Evolutionary conservation across 2,888 invertebrate species (phyloP).

Genomic region (Salpingus planirostris): DNA sequence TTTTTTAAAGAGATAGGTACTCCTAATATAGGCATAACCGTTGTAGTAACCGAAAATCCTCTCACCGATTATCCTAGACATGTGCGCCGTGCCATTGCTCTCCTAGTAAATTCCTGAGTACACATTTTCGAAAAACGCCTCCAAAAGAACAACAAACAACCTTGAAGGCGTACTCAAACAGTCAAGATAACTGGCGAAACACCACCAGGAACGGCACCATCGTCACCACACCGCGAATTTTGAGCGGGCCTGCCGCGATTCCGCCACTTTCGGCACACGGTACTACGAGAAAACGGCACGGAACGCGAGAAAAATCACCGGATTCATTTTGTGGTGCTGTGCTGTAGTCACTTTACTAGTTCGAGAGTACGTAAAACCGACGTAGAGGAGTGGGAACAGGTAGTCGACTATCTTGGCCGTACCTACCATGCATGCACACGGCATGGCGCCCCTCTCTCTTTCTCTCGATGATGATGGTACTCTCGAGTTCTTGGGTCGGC

Average conservation of each 20-base stretch:
- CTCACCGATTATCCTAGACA: slow-evolving; percentile 22
- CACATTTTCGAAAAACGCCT: slow-evolving; percentile 21
- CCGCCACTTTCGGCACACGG: neutral
- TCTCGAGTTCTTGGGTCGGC: too few relatives aligned
- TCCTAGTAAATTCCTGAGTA: slow-evolving; percentile 15
- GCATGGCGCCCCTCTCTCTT: slow-evolving; percentile 19
- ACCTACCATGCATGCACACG: too few relatives aligned
- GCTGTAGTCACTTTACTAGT: slow-evolving; percentile 17
- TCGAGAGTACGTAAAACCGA: slow-evolving; percentile 26
- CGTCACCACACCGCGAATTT: neutral
- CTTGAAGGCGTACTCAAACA: slow-evolving; percentile 22
- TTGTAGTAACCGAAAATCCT: slow-evolving; percentile 7
- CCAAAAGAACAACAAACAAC: slow-evolving; percentile 21
- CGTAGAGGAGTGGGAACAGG: slow-evolving; percentile 36
- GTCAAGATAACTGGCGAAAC: slow-evolving; percentile 9
- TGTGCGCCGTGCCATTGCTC: slow-evolving; percentile 21
- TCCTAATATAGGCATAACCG: too few relatives aligned
- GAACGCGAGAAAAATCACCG: slow-evolving; percentile 16
- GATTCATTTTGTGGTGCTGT: slow-evolving; percentile 14
- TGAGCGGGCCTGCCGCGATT: neutral
- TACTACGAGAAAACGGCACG: slow-evolving; percentile 5
- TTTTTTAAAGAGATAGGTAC: too few relatives aligned
- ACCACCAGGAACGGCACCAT: neutral
- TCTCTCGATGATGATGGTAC: too few relatives aligned
- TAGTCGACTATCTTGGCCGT: slow-evolving; percentile 29